A percentile compares a stretch with the other conserved stretches of the same genome.
Conservation (phyloP, 2,797 vertebrate genomes). For the Pangasius djambal region DNA sequence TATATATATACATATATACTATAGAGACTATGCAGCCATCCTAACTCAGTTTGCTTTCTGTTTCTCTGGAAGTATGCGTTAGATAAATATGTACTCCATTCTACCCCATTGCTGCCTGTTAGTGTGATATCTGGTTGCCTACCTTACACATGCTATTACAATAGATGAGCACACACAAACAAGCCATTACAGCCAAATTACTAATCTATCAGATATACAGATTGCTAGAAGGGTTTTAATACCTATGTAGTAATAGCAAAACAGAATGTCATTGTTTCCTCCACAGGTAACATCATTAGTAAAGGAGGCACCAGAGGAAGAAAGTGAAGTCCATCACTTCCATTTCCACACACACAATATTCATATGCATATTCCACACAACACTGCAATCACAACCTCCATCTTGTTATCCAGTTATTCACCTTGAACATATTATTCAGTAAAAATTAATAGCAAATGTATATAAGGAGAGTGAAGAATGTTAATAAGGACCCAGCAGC, state of each 20-base stretch:
- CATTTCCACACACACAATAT: background rate
- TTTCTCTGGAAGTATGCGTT: conserved; percentile 13
- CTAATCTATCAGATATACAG: background rate
- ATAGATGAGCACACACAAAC: background rate
- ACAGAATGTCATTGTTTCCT: background rate
- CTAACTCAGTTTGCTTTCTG: background rate
- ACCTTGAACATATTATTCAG: background rate
- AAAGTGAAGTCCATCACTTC: background rate
- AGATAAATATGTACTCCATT: conserved; percentile 11
- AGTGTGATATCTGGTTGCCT: conserved; percentile 43
- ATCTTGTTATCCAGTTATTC: background rate
- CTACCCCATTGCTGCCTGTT: conserved; percentile 55
- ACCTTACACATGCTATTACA: background rate
- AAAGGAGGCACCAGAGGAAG: background rate
- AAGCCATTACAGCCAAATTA: background rate
- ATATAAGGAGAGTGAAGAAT: background rate
- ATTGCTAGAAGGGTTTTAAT: background rate
- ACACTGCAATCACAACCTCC: background rate
- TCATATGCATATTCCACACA: background rate
- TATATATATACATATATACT: too few species aligned
- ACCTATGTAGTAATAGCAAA: background rate
- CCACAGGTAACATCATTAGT: background rate
- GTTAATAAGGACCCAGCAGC: background rate
- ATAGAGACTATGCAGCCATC: too few species aligned
- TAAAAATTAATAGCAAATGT: background rate